Evolutionary conservation across 2,888 invertebrate genomes (phyloP), one percentile per base, ranked within the genome.

Genomic region (Pasiphila rectangulata): DNA sequence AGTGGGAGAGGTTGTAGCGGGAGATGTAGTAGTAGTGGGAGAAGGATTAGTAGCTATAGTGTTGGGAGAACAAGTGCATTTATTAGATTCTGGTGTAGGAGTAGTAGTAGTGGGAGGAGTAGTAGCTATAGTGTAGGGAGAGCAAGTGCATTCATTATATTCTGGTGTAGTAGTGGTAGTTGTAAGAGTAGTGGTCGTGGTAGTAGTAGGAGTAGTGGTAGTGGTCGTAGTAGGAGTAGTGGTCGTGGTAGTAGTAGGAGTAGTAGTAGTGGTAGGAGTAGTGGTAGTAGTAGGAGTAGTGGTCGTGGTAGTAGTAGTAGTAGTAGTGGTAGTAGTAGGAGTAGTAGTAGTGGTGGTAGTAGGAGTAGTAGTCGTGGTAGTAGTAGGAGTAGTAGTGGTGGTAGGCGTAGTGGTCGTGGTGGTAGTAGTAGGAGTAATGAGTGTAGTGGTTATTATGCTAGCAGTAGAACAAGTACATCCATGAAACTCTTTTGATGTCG

Each of bases 361-460:
- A 0, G 19, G 17, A 1, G 38, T 30, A 10, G 35, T 10, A 10
- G 32, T 29, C 20, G 32, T 27, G 15, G 32, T 40, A 0, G 6
- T 9, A 6, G 21, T 13, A 9, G 40, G 4, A 7, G 13, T 38
- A 3, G 25, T 34, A 19, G 34, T 36, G 1, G 21, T 6, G 7
- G 36, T 3, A 4, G 36, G 4, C 9, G 13, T 20, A 4, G 20
- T 12, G 1, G 13, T 35, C 4, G 7, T n/a, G 25, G 13, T 17
- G 7, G 24, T n/a, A 7, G 39, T 36, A 16, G 44, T 46, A 10
- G 37, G 25, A 5, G 47, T 36, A 1, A 40, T 54, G 46, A 44
- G 48, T 36, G 46, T 36, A 7, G 49, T 44, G 10, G 46, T 46
- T 15, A 45, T 40, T 13, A 37, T 13, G 12, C 4, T 19, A 3